These are phyloP conservation scores for Lithosia quadra DNA, from an alignment of 2,888 invertebrate species.

Conservation along the genomic window DNA sequence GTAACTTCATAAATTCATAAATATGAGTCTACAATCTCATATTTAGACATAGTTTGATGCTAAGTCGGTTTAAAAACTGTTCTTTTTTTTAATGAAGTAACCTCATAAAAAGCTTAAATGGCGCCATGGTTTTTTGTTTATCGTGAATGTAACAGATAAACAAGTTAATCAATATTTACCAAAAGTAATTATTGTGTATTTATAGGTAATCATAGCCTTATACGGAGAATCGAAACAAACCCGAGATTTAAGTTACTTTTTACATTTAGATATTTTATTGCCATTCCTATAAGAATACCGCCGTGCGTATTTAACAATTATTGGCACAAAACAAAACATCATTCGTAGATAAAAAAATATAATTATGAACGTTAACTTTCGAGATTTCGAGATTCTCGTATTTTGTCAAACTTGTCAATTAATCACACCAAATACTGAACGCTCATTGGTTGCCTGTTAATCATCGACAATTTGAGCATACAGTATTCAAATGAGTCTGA, in stretches of 20 bases:
- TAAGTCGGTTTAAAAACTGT: not conserved
- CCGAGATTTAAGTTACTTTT: conserved; percentile 19
- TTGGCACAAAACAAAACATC: conserved; percentile 63
- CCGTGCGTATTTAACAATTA: conserved; percentile 42
- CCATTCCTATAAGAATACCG: conserved; percentile 37
- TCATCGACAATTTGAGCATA: not conserved
- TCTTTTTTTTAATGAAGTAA: not conserved
- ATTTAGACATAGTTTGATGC: not conserved
- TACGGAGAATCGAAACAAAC: conserved; percentile 18
- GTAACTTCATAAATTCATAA: conserved; percentile 29
- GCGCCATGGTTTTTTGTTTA: conserved; percentile 34
- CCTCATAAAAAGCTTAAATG: conserved; percentile 23
- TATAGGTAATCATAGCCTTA: conserved; percentile 30
- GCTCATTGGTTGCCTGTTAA: not conserved
- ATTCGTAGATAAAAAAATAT: conserved; percentile 35
- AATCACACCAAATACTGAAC: not conserved
- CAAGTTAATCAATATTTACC: conserved; percentile 16
- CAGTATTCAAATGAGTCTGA: not conserved
- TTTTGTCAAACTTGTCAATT: not conserved
- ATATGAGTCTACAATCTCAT: conserved; percentile 27
- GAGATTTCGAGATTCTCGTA: conserved; percentile 6
- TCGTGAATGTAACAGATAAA: not conserved
- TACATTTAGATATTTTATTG: conserved; percentile 27
- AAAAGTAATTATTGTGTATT: conserved; percentile 28
- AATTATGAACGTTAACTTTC: conserved; percentile 22